Evolutionary conservation across 1,140 invertebrate genomes (phyloP), one percentile per base, ranked within the genome.

Genomic region (Macrosteles quadrilineatus): DNA sequence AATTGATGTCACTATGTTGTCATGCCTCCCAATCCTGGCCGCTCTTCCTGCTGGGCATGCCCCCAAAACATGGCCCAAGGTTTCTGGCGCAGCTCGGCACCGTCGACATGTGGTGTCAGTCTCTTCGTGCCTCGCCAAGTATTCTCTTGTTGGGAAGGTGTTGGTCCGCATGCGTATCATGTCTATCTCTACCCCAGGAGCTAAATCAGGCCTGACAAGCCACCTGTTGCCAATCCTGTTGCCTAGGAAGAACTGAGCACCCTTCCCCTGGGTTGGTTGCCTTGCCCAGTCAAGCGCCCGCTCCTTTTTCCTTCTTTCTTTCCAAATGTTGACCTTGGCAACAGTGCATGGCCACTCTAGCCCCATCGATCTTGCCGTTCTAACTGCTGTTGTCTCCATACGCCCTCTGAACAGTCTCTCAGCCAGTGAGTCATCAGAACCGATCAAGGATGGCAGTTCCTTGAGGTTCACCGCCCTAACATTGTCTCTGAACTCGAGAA

Each of bases 131-230:
- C 17, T 19, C 36, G 11, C 9, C 2, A 23, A 1, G 6, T 14
- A 11, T 9, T 11, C 1, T 17, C 27, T 40, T 4, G 12, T 47
- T n/a, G 65, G 65, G n/a, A 67, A 45, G 17, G 1, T 27, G 63
- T 66, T 25, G 17, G 9, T 21, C 25, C 36, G 1, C 65, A 67
- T 67, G 2, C 29, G 19, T 9, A 67, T 1, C 1, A 43, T n/a
- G 25, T 67, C 65, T 14, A 67, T 67, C 36, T 47, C 43, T 67
- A 45, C 65, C 17, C 65, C 65, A 6, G 65, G 65, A 27, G 45
- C 43, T 12, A 67, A 27, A 1, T 14, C 11, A 1, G 4, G n/a
- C 4, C 27, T 17, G 9, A 2, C 45, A 1, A 67, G 32, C 65
- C 65, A 67, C 1, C 1, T 1, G 21, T 67, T 67, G 32, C 36